phyloP scores from a whole-genome alignment of 2,888 invertebrate genomes.

The Seira musarum region DNA sequence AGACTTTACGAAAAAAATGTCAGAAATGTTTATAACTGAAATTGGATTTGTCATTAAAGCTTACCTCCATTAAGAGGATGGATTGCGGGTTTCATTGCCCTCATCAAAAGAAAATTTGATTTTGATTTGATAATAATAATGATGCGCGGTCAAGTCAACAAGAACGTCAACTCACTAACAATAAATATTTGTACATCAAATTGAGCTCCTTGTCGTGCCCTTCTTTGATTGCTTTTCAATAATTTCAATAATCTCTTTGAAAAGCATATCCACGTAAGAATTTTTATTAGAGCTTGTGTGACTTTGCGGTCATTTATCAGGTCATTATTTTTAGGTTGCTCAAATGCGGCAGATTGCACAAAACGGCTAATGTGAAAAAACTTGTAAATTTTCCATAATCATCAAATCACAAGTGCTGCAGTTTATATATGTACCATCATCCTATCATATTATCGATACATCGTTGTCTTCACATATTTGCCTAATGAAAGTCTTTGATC shows the following conservation, averaged over 20 bases:
- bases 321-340: no score
- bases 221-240: slow-evolving; percentile 29
- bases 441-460: no score
- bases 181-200: slow-evolving; percentile 15
- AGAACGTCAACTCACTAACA: slow-evolving; percentile 23
- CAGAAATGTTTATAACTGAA: neutral
- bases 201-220: neutral
- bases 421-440: neutral
- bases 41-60: neutral
- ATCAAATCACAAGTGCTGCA: no score
- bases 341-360: slow-evolving; percentile 3
- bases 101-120: slow-evolving; percentile 41
- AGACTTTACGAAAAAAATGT: neutral
- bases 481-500: no score
- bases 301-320: no score
- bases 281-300: neutral
- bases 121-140: slow-evolving; percentile 40
- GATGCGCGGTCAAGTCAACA: neutral
- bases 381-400: neutral
- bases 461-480: no score
- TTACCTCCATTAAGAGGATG: neutral
- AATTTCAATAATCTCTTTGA: neutral
- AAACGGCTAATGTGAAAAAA: no score
- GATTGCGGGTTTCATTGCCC: neutral
- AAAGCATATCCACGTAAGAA: neutral